Evolutionary conservation across 35 echinoderm and acorn worm species (phyloP).

Genomic region (Stichopus chloronotus): DNA sequence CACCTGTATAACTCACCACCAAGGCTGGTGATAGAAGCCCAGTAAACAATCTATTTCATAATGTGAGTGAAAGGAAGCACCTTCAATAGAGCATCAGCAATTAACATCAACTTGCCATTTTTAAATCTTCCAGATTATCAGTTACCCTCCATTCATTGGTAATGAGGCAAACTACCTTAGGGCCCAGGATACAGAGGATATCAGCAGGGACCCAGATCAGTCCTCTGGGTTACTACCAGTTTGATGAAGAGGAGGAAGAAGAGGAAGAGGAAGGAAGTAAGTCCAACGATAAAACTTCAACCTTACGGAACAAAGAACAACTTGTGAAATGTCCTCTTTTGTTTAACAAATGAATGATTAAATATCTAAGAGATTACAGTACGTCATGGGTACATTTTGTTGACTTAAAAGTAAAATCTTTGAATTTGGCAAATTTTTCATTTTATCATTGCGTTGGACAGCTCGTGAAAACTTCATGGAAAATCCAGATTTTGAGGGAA

Average conservation of each 20-base stretch:
- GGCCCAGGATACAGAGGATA: slow-evolving; percentile 86
- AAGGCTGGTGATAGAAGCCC: no score
- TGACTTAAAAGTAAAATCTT: no score
- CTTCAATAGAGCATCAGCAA: no score
- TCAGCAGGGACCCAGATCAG: slow-evolving; percentile 98
- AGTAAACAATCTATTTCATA: no score
- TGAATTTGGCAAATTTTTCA: no score
- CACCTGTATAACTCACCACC: no score
- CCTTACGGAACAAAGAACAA: background rate
- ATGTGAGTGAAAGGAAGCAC: no score
- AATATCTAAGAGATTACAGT: background rate
- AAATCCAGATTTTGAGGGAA: slow-evolving; percentile 97
- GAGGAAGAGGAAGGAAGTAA: slow-evolving; percentile 95
- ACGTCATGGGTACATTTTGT: no score
- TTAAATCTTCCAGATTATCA: slow-evolving; percentile 70
- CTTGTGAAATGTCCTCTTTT: background rate
- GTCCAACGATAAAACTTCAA: slow-evolving; percentile 17
- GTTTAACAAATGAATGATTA: background rate
- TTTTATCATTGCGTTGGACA: slow-evolving; percentile 16
- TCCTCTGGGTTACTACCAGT: slow-evolving; percentile 93
- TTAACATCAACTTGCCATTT: no score
- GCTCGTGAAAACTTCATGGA: slow-evolving; percentile 96
- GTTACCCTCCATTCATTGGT: slow-evolving; percentile 96
- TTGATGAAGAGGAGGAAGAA: slow-evolving; percentile 99
- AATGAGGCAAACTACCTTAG: slow-evolving; percentile 94